Base-by-base conservation (phyloP, 1,140 invertebrate species). In the Euura lappo region DNA sequence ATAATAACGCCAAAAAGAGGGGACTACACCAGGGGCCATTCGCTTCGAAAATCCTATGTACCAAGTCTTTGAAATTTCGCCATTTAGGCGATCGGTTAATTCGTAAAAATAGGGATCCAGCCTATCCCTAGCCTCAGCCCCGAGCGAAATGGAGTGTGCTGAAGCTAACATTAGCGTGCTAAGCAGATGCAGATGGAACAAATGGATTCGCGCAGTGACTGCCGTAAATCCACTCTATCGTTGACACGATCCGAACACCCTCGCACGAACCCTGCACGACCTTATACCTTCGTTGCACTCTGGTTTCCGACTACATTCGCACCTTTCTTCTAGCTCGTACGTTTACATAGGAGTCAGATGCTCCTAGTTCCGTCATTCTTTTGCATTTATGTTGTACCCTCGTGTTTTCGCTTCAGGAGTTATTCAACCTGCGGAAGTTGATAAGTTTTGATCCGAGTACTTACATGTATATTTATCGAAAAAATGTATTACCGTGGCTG, bases 171-270 rank as follows among this genome's bases (percentile, higher is more conserved):
- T 85, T 84, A 84, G 82, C 84, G 83, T 85, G 84, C 83, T 84
- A 85, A 85, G 81, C 79, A 84, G 82, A 84, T 85, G 84, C 83
- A 85, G 84, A 85, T 85, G 84, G 84, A 85, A 85, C 83, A 85
- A 85, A 85, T 85, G 84, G 84, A 85, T 85, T 85, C 79, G 82
- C 79, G 78, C 75, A 77, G 80, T 80, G 82, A 83, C 82, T 80
- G 83, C 81, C 84, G 84, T 85, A 85, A 85, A 85, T 85, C 75
- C 77, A 82, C 77, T 72, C 72, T 84, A 85, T 85, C 84, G 81
- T 83, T 84, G 84, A 85, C 84, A 84, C 83, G 80, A 85, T 85
- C 84, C 82, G 72, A 81, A 83, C 82, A 79, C 82, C 80, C 80
- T 83, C 79, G 81, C 83, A 83, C 82, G 83, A 84, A 85, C 79